Conservation (phyloP, 2,113 vertebrate genomes). For the Irena cyanogastra region DNA sequence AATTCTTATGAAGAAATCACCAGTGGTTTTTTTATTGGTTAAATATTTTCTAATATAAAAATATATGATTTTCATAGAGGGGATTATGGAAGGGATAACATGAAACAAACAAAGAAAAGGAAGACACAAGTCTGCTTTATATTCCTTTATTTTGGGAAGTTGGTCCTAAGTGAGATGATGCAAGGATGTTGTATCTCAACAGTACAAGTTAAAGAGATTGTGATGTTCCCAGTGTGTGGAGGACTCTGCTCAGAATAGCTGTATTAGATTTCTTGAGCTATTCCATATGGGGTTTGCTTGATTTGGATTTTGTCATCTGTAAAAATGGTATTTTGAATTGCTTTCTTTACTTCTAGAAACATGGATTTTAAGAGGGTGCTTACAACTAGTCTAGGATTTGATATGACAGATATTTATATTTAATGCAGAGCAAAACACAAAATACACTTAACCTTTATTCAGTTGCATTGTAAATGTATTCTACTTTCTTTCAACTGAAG, state of each 20-base stretch:
- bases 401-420: slow-evolving; percentile 64
- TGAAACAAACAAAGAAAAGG: background rate
- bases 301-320: slow-evolving; percentile 36
- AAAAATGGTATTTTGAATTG: slow-evolving; percentile 39
- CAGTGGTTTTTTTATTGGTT: background rate
- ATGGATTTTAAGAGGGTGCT: slow-evolving; percentile 30
- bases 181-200: background rate
- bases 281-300: background rate
- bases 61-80: background rate
- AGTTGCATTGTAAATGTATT: slow-evolving; percentile 60
- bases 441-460: slow-evolving; percentile 67
- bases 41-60: background rate
- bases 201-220: background rate
- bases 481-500: slow-evolving; percentile 51
- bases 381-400: slow-evolving; percentile 39
- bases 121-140: background rate
- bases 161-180: background rate
- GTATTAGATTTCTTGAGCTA: background rate
- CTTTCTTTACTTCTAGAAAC: slow-evolving; percentile 42
- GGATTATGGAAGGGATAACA: background rate
- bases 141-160: background rate
- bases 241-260: background rate
- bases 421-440: slow-evolving; percentile 68
- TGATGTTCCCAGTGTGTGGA: background rate
- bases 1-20: background rate